Conservation (phyloP, 2,797 vertebrate genomes). For the Peromyscus nudipes region DNA sequence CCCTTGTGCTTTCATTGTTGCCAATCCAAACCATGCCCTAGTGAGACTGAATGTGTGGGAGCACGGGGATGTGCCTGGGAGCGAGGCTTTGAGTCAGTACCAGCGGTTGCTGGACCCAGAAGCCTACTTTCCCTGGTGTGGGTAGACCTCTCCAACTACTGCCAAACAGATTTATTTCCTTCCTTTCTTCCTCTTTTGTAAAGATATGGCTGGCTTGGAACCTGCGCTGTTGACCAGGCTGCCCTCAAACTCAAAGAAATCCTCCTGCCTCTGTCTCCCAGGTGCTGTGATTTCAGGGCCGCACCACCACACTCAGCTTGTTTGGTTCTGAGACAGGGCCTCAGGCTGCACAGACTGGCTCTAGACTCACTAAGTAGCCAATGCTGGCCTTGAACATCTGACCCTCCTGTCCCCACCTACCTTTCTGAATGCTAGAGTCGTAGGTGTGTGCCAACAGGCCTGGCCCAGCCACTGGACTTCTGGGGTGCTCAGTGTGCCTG, state of each 20-base stretch:
- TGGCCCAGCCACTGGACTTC: background rate
- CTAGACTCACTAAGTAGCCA: background rate
- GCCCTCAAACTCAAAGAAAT: background rate
- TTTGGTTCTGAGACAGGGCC: background rate
- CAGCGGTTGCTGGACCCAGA: background rate
- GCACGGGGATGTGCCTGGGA: rapidly evolving
- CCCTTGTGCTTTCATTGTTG: rapidly evolving
- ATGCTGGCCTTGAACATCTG: background rate
- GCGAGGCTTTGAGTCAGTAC: background rate
- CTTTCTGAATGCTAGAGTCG: background rate
- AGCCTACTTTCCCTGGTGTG: background rate
- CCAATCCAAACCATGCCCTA: rapidly evolving
- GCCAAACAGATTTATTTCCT: background rate
- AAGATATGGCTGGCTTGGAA: background rate
- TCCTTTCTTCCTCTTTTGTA: background rate
- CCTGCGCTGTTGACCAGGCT: background rate
- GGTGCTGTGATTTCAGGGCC: background rate
- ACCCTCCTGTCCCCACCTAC: background rate
- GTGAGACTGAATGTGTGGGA: background rate
- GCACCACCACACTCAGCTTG: too few relatives aligned
- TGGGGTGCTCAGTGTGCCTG: background rate
- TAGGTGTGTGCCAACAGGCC: background rate
- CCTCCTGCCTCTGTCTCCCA: background rate
- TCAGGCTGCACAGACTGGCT: background rate
- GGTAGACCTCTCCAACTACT: background rate